Evolutionary conservation across 2,888 invertebrate species (phyloP), one percentile per base, ranked within the genome.

Genomic region (Agonopterix arenella): DNA sequence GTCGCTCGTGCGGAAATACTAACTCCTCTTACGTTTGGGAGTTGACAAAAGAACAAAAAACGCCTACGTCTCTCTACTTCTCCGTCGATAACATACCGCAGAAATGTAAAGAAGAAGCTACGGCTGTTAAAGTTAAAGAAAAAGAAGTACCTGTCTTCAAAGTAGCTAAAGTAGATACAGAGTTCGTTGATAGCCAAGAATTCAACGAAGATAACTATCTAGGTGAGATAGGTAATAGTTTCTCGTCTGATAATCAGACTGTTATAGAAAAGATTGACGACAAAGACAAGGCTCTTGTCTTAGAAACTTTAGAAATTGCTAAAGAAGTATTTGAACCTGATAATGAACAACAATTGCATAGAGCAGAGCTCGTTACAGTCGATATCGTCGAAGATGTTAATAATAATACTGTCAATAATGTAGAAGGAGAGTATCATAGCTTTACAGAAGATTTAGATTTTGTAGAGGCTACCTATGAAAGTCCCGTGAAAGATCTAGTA

Each of bases 381-480:
- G 4, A 11, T 4, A n/a, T 16, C 9, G 10, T 16, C n/a, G 67
- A 69, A 42, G 70, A 72, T 44, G 49, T 56, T 2, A 66, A 72
- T 49, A 60, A 66, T 28, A 64, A 59, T 36, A 63, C 68, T n/a
- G 11, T 70, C 11, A 77, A 79, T 11, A 68, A 78, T 0, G 60
- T 57, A n/a, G 84, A 84, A 64, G 89, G 89, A 0, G 88, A 85
- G 59, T 90, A 89, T 56, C 82, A 82, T n/a, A 89, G 89, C 54
- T 90, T 89, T 46, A 75, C 74, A 44, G 86, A 84, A 4, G 80
- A 76, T 13, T 62, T 75, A 56, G 74, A 82, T 53, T 79, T 81
- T 10, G 86, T 80, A 51, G 75, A 80, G 8, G 75, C 73, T 0
- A 59, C 62, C 1, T 90, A 89, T 44, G 80, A 82, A 57, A 89